phyloP scores from a whole-genome alignment of 2,797 vertebrate genomes.

The Moxostoma hubbsi region DNA sequence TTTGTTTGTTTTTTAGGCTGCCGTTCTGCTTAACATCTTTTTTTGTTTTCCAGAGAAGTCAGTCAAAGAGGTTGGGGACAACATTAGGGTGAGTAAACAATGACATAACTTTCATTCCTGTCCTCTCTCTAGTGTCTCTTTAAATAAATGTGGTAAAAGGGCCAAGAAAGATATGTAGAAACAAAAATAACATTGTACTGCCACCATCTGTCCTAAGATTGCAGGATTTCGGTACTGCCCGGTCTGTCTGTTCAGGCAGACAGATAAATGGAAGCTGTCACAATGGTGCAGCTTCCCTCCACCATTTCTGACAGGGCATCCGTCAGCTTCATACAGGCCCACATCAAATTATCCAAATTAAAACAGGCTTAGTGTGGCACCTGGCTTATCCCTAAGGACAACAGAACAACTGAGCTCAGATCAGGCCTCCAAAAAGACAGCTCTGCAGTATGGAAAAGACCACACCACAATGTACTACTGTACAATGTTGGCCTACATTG shows the following conservation, averaged over 20 bases:
- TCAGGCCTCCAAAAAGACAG: conserved; percentile 9
- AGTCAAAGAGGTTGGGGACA: not conserved
- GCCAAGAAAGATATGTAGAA: not conserved
- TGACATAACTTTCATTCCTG: not conserved
- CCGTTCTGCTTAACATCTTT: no score
- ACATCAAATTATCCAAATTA: conserved; percentile 56
- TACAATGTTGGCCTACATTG: not conserved
- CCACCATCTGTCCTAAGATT: conserved; percentile 45
- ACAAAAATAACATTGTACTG: conserved; percentile 52
- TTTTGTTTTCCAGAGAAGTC: no score
- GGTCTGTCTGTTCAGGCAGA: not conserved
- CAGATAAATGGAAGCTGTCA: conserved; percentile 36
- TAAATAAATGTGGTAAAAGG: not conserved
- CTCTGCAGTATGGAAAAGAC: not conserved
- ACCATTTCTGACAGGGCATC: conserved; percentile 35
- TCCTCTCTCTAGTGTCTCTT: no score
- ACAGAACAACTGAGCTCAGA: conserved; percentile 51
- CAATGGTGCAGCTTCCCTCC: not conserved
- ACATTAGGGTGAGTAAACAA: not conserved
- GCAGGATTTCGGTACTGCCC: not conserved
- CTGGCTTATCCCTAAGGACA: conserved; percentile 49
- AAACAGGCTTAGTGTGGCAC: conserved; percentile 45
- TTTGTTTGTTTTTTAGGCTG: no score
- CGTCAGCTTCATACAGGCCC: conserved; percentile 27
- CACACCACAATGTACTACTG: not conserved